These are phyloP conservation scores for Coturnix japonica DNA, from an alignment of 2,113 vertebrate species.

Conservation along the genomic window DNA sequence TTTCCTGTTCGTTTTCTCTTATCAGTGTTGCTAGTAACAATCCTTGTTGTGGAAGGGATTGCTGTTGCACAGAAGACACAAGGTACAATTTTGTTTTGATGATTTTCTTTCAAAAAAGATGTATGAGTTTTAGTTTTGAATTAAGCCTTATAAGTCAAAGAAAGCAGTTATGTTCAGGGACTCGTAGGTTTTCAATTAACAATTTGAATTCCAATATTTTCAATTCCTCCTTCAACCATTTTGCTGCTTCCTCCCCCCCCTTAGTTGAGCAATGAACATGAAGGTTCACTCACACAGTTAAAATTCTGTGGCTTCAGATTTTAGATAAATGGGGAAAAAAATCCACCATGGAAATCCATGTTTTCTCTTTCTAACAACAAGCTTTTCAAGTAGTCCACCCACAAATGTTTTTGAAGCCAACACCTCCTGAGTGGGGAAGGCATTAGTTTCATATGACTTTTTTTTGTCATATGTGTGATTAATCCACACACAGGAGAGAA, in stretches of 20 bases:
- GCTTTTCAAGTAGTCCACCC: constrained; percentile 52
- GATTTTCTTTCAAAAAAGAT: not conserved
- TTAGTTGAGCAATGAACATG: not conserved
- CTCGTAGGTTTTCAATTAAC: not conserved
- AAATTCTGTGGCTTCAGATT: not conserved
- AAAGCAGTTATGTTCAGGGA: not conserved
- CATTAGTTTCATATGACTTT: constrained; percentile 26
- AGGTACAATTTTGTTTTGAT: constrained; percentile 78
- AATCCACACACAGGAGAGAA: constrained; percentile 12
- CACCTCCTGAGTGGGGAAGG: not conserved
- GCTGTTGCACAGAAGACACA: constrained; percentile 93
- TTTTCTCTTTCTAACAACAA: constrained; percentile 36
- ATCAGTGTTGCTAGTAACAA: constrained; percentile 90
- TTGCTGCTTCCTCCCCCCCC: not conserved
- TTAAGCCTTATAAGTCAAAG: not conserved
- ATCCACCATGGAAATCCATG: not conserved
- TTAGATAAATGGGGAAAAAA: not conserved
- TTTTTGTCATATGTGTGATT: constrained; percentile 25
- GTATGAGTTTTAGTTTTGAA: not conserved
- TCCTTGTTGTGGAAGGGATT: constrained; percentile 93
- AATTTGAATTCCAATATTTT: not conserved
- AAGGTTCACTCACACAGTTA: not conserved
- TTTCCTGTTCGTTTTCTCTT: constrained; percentile 64
- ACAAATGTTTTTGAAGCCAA: constrained; percentile 16
- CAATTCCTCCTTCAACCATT: not conserved